Evolutionary conservation across 53 echinoderm and acorn worm species (phyloP), one percentile per base, ranked within the genome.

Genomic region (Holothuria leucospilota): DNA sequence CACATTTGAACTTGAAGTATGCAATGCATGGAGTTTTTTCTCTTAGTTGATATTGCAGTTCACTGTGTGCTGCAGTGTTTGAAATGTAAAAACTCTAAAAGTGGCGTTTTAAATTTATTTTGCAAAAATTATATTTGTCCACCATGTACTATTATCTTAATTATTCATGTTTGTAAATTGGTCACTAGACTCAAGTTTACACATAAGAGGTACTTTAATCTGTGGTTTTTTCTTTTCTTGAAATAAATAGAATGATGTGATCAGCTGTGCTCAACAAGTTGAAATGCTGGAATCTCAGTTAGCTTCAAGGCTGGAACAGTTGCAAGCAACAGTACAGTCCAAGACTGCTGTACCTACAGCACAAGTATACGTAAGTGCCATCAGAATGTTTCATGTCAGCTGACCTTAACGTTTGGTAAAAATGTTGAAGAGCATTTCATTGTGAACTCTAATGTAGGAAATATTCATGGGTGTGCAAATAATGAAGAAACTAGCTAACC

Each of bases 271-370:
- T 8, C 99, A 98, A 60, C 99, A 98, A 80, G 99, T 98, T 20
- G 99, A 98, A 84, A 93, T 98, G 95, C 78, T 98, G 39, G 99
- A 98, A 60, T 88, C 95, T 21, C 99, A 98, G 87, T 75, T 98
- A 18, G 99, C 93, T 28, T 90, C 99, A 42, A 94, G 99, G 63
- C 86, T 98, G 38, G 99, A 98, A 59, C 99, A 98, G 68, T 84
- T 98, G 1, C 99, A 98, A 78, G 93, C 99, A 12, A 98, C 99
- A 12, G 99, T 98, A 26, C 99, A 98, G 71, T 98, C 99, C 39
- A 98, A 98, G 89, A 98, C 99, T 39, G 99, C 99, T 30, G 99
- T 98, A 21, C 99, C 99, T 21, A 98, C 99, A 20, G 98, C 99
- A 27, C 99, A 98, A 78, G 99, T 98, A 75, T 98, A 98, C 93